Evolutionary conservation across 2,113 vertebrate species (phyloP), one percentile per base, ranked within the genome.

Genomic region (Platycercus adscitus): DNA sequence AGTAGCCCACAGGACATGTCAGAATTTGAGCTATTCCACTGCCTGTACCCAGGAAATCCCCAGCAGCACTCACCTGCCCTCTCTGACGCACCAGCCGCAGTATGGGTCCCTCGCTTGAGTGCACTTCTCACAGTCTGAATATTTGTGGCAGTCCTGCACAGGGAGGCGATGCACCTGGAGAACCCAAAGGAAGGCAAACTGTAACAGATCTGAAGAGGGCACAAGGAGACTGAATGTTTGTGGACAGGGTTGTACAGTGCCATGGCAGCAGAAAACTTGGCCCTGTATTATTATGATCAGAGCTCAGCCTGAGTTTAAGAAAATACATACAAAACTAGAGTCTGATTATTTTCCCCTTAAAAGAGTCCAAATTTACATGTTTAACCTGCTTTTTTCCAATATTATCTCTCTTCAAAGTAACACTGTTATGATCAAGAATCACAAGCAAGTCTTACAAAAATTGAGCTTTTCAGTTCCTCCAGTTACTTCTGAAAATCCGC

Each of bases 61-160:
- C 1, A 0, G 70, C 69, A 46, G 39, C 52, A 95, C 98, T 98
- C 96, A 99, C 99, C 95, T 98, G 97, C 99, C 99, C 96, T 99
- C 98, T 33, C 98, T 79, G 20, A 99, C 99, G 18, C 99, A 99
- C 99, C 99, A 99, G 96, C 99, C 99, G 3, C 99, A 99, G 98
- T 99, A 99, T 0, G 99, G 99, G 72, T 99, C 99, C 93, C 96
- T 97, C 1, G 98, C 98, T 6, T 97, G 73, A 9, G 98, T 88
- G 58, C 99, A 99, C 69, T 98, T 98, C 3, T 95, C 87, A 33
- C 99, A 99, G 97, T 98, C 98, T 0, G 53, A 91, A 77, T 98
- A 98, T n/a, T 95, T 97, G 47, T 97, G 90, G 89, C 99, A 99
- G 49, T 98, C 97, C 97, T 99, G 99, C 53, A 99, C 99, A 0